phyloP scores from a whole-genome alignment of 1,140 invertebrate genomes.

The Andrena cerasifolii region DNA sequence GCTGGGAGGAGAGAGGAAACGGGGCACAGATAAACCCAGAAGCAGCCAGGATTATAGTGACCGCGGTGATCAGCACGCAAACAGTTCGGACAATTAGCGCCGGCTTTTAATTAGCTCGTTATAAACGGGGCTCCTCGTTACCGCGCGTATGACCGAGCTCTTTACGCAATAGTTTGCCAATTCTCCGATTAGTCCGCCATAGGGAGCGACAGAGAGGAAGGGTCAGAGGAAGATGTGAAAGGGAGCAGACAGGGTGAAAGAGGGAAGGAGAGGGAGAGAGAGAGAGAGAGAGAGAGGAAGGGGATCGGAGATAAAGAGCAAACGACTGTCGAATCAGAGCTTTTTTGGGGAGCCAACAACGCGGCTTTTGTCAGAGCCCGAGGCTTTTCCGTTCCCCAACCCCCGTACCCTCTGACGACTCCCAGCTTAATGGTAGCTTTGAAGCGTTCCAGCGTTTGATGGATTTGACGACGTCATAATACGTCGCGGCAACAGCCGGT shows the following conservation, averaged over 20 bases:
- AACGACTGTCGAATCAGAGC: conserved; percentile 39
- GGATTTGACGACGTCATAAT: conserved; percentile 73
- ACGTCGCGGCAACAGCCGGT: conserved; percentile 56
- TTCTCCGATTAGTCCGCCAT: conserved; percentile 49
- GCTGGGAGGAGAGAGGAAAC: no score
- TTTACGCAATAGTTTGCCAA: conserved; percentile 43
- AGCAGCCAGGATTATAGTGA: conserved; percentile 24
- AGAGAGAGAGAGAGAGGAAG: neutral
- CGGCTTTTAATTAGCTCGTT: conserved; percentile 60
- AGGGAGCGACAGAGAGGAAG: neutral
- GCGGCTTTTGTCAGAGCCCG: conserved; percentile 52
- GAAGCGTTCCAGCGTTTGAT: conserved; percentile 72
- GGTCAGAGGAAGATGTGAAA: neutral
- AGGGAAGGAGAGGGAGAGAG: neutral
- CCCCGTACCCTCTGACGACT: conserved; percentile 15
- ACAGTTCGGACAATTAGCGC: conserved; percentile 53
- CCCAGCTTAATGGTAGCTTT: conserved; percentile 70
- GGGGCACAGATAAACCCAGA: conserved; percentile 16
- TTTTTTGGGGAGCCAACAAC: conserved; percentile 58
- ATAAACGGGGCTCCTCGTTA: conserved; percentile 58
- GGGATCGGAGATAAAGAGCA: conserved; percentile 18
- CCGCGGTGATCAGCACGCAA: conserved; percentile 24
- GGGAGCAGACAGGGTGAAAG: neutral
- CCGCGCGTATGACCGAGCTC: conserved; percentile 27
- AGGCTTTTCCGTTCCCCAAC: conserved; percentile 36